Conservation (phyloP, 2,113 vertebrate genomes). For the Chlorocebus sabaeus region DNA sequence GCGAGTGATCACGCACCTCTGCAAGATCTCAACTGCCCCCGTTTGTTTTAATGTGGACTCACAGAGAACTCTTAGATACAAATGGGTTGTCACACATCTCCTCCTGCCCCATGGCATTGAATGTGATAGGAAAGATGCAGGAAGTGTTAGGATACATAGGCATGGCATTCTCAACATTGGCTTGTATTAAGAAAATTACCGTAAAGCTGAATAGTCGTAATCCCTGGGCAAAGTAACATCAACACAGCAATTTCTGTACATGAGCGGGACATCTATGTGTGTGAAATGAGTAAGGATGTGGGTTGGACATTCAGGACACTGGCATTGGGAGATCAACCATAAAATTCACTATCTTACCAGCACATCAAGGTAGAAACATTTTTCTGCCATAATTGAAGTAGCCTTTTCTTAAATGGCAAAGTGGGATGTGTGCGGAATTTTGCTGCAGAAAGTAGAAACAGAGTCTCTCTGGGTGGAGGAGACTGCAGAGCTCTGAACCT, state of each 20-base stretch:
- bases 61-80: background rate
- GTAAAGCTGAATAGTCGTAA: background rate
- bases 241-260: fast-evolving
- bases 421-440: background rate
- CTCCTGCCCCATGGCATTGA: too few species aligned
- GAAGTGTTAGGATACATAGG: background rate
- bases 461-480: background rate
- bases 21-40: background rate
- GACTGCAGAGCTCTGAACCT: background rate
- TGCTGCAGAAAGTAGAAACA: background rate
- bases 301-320: too few species aligned
- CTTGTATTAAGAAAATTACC: background rate
- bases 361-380: background rate
- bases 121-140: background rate
- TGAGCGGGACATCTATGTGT: fast-evolving
- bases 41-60: background rate
- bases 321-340: background rate
- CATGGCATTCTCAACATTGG: fast-evolving
- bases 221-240: background rate
- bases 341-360: background rate
- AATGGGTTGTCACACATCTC: background rate
- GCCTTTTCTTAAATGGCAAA: background rate
- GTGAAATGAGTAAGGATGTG: fast-evolving
- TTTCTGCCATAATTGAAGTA: background rate
- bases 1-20: too few species aligned